Evolutionary conservation across 2,797 vertebrate species (phyloP), one percentile per base, ranked within the genome.

Genomic region (Dipus sagitta): DNA sequence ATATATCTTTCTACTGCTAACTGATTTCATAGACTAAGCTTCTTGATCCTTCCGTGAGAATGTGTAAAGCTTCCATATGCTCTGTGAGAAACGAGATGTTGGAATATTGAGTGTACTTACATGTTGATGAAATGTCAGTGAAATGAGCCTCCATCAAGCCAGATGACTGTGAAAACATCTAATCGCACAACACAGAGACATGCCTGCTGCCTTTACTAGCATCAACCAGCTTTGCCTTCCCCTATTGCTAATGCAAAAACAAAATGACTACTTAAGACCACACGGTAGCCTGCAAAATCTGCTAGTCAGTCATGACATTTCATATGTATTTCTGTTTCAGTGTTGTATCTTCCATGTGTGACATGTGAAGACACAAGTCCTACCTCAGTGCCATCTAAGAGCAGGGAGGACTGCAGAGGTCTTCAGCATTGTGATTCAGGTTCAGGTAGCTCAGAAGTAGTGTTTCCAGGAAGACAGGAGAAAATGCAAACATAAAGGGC

Each of bases 341-440:
- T 24, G 60, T 88, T 68, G 18, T 54, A 82, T 91, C 65, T 94
- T 90, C 77, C 32, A 65, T 68, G 67, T 60, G 30, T 30, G 72
- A 80, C 32, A 86, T 52, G 65, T 75, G 74, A 96, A 95, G 91
- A 76, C 75, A 67, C 3, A 90, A 70, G 77, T 42, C 24, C 54
- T 47, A 12, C 10, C 30, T 54, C 17, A 14, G 72, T 21, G 12
- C 21, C 6, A 5, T 32, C 74, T 26, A 70, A 17, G 60, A 17
- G 14, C 70, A n/a, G 54, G n/a, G 54, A 17, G 79, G 32, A 34
- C 2, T 7, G 68, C n/a, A 70, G 64, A 58, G 3, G 1, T 23
- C 28, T 68, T 74, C 74, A 15, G 32, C 58, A 42, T 84, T 68
- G 34, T 11, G 14, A 38, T 32, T 82, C 28, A n/a, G 28, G 26